Base-by-base conservation (phyloP, 2,888 invertebrate species). In the Meloe dianella region DNA sequence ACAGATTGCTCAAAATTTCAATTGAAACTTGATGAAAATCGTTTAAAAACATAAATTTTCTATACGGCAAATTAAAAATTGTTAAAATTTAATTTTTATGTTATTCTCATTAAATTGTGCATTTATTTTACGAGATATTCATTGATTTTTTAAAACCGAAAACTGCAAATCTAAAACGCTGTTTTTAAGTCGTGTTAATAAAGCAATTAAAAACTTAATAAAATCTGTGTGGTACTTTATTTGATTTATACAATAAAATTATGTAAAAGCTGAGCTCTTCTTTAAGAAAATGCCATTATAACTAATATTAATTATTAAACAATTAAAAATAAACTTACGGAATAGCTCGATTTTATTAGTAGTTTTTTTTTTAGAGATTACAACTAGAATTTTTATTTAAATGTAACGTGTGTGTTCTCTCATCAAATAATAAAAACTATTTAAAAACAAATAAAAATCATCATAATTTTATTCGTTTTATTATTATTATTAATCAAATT, bases 221-320 rank as follows among this genome's bases (percentile, higher is more conserved):
- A 30, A n/a, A 57, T 4, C 9, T 57, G 32, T 38, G 59, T 32
- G 35, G 10, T 35, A 20, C 8, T 47, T 64, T 27, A 35, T 64
- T 59, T 67, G 35, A 35, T 64, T 61, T 61, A 64, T 64, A 60
- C 38, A 29, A 57, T n/a, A 61, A 62, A 27, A 51, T 66, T 63
- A 67, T 70, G 66, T 70, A 71, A 65, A 72, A 69, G 70, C 63
- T 70, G 74, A 71, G 74, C 73, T 74, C 69, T 74, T 74, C 74
- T 74, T 63, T 74, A 74, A 73, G 74, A 64, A 66, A 57, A 9
- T 6, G 8, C 57, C 0, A 41, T 27, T 47, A 61, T 47, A n/a
- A 4, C 0, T 12, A 30, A 57, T 29, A 51, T 41, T 38, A 38
- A 38, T 14, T 14, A 38, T 38, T 38, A 60, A 30, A 24, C 27